These are phyloP conservation scores for Rhingia campestris DNA, from an alignment of 2,888 invertebrate species.

Conservation along the genomic window DNA sequence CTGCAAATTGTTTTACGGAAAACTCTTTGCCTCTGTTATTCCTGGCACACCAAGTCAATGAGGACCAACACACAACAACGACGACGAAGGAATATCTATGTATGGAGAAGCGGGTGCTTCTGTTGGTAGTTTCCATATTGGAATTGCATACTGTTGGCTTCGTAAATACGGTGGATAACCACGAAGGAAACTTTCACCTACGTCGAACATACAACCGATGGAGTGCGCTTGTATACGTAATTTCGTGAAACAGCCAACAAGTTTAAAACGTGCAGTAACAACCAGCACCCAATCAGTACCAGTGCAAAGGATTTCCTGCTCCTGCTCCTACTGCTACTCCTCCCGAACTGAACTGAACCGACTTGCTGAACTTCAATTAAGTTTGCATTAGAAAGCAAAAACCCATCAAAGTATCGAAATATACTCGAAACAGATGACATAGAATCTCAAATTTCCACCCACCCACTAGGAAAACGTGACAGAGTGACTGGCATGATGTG, in stretches of 20 bases:
- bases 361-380: slow-evolving; percentile 71
- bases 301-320: slow-evolving; percentile 18
- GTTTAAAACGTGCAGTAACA: slow-evolving; percentile 59
- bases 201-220: slow-evolving; percentile 35
- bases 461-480: slow-evolving; percentile 54
- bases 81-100: slow-evolving; percentile 16
- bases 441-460: slow-evolving; percentile 47
- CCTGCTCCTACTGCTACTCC: slow-evolving; percentile 12
- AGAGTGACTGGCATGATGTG: slow-evolving; percentile 48
- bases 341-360: slow-evolving; percentile 21
- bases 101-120: neutral
- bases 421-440: slow-evolving; percentile 47
- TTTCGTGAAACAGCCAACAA: slow-evolving; percentile 39
- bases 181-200: slow-evolving; percentile 71
- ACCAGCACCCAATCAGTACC: slow-evolving; percentile 3
- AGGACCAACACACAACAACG: neutral
- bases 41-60: slow-evolving; percentile 26
- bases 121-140: slow-evolving; percentile 49
- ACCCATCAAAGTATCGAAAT: slow-evolving; percentile 73
- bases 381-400: slow-evolving; percentile 72
- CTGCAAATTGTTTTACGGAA: slow-evolving; percentile 60
- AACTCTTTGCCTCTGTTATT: slow-evolving; percentile 37
- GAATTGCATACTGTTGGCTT: slow-evolving; percentile 70
- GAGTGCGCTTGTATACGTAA: slow-evolving; percentile 12
- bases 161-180: slow-evolving; percentile 62